Evolutionary conservation across 2,113 vertebrate species (phyloP), one percentile per base, ranked within the genome.

Genomic region (Marcusenius ussheri): DNA sequence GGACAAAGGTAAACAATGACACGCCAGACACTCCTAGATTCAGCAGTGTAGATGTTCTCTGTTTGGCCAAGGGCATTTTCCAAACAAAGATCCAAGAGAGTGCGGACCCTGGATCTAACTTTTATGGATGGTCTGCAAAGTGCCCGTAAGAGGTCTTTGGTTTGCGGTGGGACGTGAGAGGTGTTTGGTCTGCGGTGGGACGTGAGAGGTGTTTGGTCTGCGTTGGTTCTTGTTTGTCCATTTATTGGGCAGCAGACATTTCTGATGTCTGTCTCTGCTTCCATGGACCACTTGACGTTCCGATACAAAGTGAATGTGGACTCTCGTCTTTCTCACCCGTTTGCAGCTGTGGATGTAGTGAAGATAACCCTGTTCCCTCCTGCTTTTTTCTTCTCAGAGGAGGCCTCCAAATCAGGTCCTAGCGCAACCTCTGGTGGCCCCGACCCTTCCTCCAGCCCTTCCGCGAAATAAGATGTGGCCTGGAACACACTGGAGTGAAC

Each of bases 1-100:
- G 93, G 98, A 98, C 90, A 97, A 95, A 95, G 97, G 98, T 98
- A 80, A 94, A 96, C 15, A 5, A 19, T 19, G 39, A 42, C 19
- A 62, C 2, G 1, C 8, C 56, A 46, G 56, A 6, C 35, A 45
- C 21, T 45, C 53, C 87, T 31, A 66, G 51, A 31, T 31, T 45
- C n/a, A 27, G 31, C 85, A 87, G 21, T 84, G 83, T 47, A 45
- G 83, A 3, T 46, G 39, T 45, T 80, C 27, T 45, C 45, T 86
- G 15, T 86, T 49, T n/a, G 47, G 49, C n/a, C 85, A 50, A 31
- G 21, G 47, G 24, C 2, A n/a, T 35, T 87, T 53, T 17, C 49
- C 49, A 24, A 10, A 51, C 0, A 74, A 35, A 11, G 27, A 31
- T 31, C 85, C 47, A 9, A 5, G 6, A 27, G 7, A 51, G 47